Conservation (phyloP, 2,797 vertebrate genomes). For the Acanthurus leucopareius region DNA sequence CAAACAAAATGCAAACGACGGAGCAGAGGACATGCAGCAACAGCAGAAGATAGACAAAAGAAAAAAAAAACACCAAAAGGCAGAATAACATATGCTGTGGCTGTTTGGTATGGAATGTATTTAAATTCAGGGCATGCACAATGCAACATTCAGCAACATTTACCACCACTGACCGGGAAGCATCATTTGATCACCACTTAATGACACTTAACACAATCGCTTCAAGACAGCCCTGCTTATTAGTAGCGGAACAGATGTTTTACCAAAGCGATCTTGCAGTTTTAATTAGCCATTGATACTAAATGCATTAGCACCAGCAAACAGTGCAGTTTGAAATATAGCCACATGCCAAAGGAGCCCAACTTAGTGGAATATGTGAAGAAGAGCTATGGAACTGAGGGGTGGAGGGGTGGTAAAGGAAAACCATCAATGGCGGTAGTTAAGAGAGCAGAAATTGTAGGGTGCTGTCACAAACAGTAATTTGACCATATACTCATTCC, state of each 20-base stretch:
- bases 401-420: constrained; percentile 31
- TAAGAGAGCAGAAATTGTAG: constrained; percentile 62
- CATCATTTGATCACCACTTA: constrained; percentile 81
- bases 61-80: background rate
- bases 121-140: constrained; percentile 52
- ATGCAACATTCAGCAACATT: constrained; percentile 61
- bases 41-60: background rate
- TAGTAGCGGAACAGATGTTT: constrained; percentile 85
- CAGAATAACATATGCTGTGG: background rate
- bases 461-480: constrained; percentile 67
- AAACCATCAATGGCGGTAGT: constrained; percentile 57
- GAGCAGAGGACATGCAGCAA: too few relatives aligned
- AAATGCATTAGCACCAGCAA: constrained; percentile 73
- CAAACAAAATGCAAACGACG: background rate
- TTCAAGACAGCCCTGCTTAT: constrained; percentile 79
- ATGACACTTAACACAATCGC: constrained; percentile 81
- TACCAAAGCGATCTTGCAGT: constrained; percentile 77
- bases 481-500: constrained; percentile 70
- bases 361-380: constrained; percentile 12
- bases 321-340: constrained; percentile 67
- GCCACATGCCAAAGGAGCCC: constrained; percentile 31
- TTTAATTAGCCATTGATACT: constrained; percentile 84
- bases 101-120: background rate
- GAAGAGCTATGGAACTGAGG: constrained; percentile 1
- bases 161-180: constrained; percentile 72